Base-by-base conservation (phyloP, 1,140 invertebrate species). In the Listronotus bonariensis region DNA sequence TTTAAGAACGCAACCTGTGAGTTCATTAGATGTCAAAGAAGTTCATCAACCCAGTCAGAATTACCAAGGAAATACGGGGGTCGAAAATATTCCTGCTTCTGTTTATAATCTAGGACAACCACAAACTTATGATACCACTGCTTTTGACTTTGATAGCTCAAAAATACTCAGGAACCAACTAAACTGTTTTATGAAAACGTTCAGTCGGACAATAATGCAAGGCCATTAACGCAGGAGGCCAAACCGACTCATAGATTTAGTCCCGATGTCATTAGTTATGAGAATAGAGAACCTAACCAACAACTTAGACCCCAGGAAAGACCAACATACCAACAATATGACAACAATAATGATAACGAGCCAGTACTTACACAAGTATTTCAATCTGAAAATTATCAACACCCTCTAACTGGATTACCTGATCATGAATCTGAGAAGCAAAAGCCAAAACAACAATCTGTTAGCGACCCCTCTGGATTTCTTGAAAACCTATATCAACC, bases 31-130 rank as follows among this genome's bases (percentile, higher is more conserved):
- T 9, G 18, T 20, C 5, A 48, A 49, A 15, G 36, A 55, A 55
- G 31, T 45, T 51, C 43, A 11, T 34, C 26, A 59, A 6, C 45
- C 32, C 12, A 46, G 9, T 14, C 55, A 26, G n/a, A 12, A 32
- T n/a, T 43, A 18, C 7, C 12, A 36, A 12, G 14, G 58, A 55
- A 36, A 34, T 14, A 56, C 20, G 0, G 45, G 63, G 52, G 40
- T 68, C 3, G 66, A 72, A 54, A 63, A 55, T 36, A 67, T 67
- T 36, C 66, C 68, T 10, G 64, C 68, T 4, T 67, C 64, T 7
- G 68, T 72, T 40, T 70, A 70, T 41, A 68, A 49, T 42, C 49
- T 70, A 20, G 34, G 34, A 11, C 53, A 43, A 42, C 31, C 53
- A 17, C 52, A 54, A 20, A 45, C 40, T 6, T 55, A 55, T 26